A percentile compares a stretch with the other conserved stretches of the same genome.
Conservation (phyloP, 2,113 vertebrate species). For the Galeopterus variegatus region DNA sequence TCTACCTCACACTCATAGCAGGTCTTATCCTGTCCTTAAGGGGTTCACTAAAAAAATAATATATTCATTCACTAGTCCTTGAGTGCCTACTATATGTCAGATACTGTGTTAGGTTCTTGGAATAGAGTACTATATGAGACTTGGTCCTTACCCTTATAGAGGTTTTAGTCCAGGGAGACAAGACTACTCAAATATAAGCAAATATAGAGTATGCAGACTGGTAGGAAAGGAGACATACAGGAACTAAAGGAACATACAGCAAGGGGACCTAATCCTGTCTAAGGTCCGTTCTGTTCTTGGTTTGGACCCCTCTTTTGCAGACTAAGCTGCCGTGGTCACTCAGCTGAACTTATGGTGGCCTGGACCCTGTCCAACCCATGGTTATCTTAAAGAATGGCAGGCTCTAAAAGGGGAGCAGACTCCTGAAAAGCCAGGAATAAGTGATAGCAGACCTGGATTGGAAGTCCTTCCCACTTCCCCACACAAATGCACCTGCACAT, state of each 20-base stretch:
- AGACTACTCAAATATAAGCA: neutral
- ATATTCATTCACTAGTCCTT: conserved; percentile 16
- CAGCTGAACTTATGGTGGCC: neutral
- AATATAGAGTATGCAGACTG: neutral
- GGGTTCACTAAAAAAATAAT: conserved; percentile 36
- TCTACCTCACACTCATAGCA: neutral
- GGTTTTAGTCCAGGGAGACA: conserved; percentile 36
- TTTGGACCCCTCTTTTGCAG: conserved; percentile 38
- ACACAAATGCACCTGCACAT: neutral
- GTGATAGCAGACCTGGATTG: neutral
- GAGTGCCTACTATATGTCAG: neutral
- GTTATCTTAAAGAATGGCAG: conserved; percentile 7
- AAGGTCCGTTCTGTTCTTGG: neutral
- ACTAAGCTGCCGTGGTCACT: neutral
- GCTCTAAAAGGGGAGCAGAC: neutral
- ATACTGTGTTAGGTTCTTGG: conserved; percentile 8
- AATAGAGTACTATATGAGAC: neutral
- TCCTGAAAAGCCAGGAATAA: neutral
- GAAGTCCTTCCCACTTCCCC: neutral
- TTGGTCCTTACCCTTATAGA: neutral
- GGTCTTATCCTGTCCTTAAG: conserved; percentile 4
- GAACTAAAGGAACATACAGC: neutral
- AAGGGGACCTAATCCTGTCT: neutral
- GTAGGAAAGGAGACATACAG: neutral
- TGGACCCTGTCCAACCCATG: neutral